Evolutionary conservation across 2,888 invertebrate species (phyloP).

Genomic region (Tetragonisca angustula): DNA sequence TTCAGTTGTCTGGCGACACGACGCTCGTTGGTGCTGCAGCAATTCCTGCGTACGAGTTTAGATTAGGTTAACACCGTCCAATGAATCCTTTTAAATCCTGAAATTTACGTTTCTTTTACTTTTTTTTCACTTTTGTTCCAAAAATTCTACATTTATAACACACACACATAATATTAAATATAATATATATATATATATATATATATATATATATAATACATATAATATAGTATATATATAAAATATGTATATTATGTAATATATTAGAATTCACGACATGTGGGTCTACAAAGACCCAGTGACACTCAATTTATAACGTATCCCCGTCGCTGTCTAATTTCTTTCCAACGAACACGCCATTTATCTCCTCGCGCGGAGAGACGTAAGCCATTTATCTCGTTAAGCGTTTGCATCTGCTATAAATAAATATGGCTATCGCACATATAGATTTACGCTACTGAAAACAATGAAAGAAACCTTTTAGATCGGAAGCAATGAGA

Average conservation of each 20-base stretch:
- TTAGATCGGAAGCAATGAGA: too few relatives aligned
- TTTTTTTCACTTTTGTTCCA: too few relatives aligned
- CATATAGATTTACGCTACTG: too few relatives aligned
- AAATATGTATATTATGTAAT: too few relatives aligned
- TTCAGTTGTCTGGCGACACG: slow-evolving; percentile 29
- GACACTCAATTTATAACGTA: slow-evolving; percentile 21
- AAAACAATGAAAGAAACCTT: too few relatives aligned
- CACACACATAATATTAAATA: too few relatives aligned
- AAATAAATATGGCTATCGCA: slow-evolving; percentile 16
- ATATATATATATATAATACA: background rate
- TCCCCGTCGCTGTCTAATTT: slow-evolving; percentile 6
- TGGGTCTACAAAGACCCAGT: background rate
- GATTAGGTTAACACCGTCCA: background rate
- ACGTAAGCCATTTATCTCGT: background rate
- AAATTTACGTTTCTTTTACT: too few relatives aligned
- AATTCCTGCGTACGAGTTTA: slow-evolving; percentile 27
- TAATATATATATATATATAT: too few relatives aligned
- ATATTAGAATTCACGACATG: background rate
- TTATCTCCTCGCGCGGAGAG: slow-evolving; percentile 19
- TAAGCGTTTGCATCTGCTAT: slow-evolving; percentile 16
- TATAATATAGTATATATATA: too few relatives aligned
- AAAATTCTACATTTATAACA: too few relatives aligned
- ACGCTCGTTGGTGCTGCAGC: slow-evolving; percentile 19
- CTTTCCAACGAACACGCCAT: slow-evolving; percentile 25
- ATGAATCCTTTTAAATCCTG: background rate